Base-by-base conservation (phyloP, 2,797 vertebrate species). In the Astyanax mexicanus region DNA sequence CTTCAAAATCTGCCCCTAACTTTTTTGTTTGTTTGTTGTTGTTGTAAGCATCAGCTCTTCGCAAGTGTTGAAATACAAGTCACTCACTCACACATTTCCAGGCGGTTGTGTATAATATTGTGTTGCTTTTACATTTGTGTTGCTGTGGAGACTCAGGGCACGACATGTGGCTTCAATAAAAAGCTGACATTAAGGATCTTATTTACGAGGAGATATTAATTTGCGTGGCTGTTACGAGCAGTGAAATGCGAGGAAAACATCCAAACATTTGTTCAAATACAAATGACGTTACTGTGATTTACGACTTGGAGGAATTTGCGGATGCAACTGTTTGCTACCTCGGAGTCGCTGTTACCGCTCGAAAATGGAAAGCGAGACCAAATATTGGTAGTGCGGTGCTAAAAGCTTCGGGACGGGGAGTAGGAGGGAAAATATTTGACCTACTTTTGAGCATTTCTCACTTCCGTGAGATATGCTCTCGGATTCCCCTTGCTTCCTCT, bases 361-460 rank as follows among this genome's bases (percentile, higher is more conserved):
- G 70, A 80, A 78, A 82, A 85, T 85, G 83, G 84, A 85, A 90
- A 88, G 52, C 47, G 37, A 72, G 80, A 80, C 54, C 60, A 77
- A 78, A 81, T 83, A 78, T 74, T 81, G 77, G 72, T 85, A 84
- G 27, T 70, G 52, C 55, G 40, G 67, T 45, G 47, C 75, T 83
- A 62, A 78, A 82, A 69, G 83, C 60, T 51, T 68, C 82, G 32
- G 68, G 79, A 81, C 57, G 47, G 69, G 77, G 71, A 77, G 38
- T 69, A 75, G 80, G 82, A 77, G 80, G 72, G 55, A 87, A 91
- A 89, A 74, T 83, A 89, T 86, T 83, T 90, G 90, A 91, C 90
- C 91, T 91, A 90, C 87, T 91, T 91, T 86, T 77, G 72, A 84
- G 68, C 78, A 83, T 87, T 87, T 90, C 84, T 84, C 80, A 84